Evolutionary conservation across 2,888 invertebrate species (phyloP).

Genomic region (Phengaris alcon): DNA sequence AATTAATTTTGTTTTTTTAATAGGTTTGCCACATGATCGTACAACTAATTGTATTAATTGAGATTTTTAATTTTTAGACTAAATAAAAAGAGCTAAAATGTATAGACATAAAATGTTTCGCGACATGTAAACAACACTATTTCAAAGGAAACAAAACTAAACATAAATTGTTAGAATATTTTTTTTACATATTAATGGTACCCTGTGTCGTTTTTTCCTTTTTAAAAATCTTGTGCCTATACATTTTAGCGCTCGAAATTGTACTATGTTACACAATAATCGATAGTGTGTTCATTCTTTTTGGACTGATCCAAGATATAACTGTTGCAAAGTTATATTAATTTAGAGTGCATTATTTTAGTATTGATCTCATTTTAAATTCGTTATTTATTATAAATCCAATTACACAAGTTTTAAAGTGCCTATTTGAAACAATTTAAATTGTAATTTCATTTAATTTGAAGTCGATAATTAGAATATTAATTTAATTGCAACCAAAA

Average conservation of each 20-base stretch:
- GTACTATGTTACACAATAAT: neutral
- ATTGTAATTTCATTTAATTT: neutral
- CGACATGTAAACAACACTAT: neutral
- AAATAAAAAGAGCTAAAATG: neutral
- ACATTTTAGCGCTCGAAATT: neutral
- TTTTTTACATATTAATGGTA: neutral
- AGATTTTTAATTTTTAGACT: too few species aligned
- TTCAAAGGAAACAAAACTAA: neutral
- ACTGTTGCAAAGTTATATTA: slow-evolving; percentile 7
- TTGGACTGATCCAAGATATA: neutral
- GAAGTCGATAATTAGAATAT: too few species aligned
- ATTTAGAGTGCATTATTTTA: neutral
- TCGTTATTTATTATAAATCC: slow-evolving; percentile 1
- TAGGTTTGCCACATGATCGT: too few species aligned
- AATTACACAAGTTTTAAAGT: neutral
- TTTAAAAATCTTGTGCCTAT: neutral
- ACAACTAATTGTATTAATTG: too few species aligned
- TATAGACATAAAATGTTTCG: neutral
- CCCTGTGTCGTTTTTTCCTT: neutral
- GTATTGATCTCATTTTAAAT: slow-evolving; percentile 11
- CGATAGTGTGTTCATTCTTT: neutral
- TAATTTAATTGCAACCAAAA: too few species aligned
- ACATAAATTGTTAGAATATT: neutral
- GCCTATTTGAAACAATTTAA: neutral
- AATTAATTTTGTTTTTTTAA: too few species aligned